Conservation (phyloP, 2,797 vertebrate species). For the Gallinago solitaria region DNA sequence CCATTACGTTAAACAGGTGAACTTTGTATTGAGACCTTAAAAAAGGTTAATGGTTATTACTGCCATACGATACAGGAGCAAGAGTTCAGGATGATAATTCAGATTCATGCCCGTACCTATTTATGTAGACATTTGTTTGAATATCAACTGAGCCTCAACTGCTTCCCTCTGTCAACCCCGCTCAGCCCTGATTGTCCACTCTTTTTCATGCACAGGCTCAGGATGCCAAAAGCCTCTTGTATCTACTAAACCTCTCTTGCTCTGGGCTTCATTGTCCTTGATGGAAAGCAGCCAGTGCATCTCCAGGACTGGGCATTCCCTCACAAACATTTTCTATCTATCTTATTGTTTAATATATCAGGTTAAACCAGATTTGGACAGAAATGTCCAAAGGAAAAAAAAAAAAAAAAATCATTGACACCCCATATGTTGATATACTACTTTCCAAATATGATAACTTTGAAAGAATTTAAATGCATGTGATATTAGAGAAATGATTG, state of each 20-base stretch:
- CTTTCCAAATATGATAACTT: neutral
- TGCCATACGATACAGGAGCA: neutral
- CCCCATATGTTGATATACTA: accelerated
- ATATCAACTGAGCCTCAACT: neutral
- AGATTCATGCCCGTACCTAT: neutral
- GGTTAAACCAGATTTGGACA: neutral
- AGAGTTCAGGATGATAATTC: slow-evolving; percentile 20
- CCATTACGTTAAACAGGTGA: neutral
- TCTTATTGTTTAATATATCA: neutral
- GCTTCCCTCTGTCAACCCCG: neutral
- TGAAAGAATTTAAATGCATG: neutral
- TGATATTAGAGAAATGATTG: neutral
- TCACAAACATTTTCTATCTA: neutral
- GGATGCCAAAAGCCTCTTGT: neutral
- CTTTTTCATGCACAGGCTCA: neutral
- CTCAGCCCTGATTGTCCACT: neutral
- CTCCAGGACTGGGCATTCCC: neutral
- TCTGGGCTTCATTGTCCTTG: neutral
- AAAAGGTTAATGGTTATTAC: slow-evolving; percentile 58
- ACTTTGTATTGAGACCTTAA: slow-evolving; percentile 21
- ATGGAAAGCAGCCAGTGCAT: neutral
- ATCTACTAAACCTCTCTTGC: neutral
- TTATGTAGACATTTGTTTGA: neutral
- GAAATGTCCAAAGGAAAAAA: neutral
- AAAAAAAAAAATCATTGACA: accelerated